These are phyloP conservation scores for Sialis lutaria DNA, from an alignment of 2,888 invertebrate genomes.

Conservation along the genomic window DNA sequence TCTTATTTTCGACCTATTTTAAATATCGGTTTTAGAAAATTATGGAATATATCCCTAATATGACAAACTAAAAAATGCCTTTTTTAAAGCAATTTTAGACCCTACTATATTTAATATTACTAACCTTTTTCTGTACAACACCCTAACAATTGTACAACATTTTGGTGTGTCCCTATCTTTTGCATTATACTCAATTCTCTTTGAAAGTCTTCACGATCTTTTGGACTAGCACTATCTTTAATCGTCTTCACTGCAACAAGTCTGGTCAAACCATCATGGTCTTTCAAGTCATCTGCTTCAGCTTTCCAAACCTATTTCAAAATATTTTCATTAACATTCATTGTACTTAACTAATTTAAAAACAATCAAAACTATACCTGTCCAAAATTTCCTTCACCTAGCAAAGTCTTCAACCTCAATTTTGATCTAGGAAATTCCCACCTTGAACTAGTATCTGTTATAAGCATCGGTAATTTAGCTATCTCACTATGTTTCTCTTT, in stretches of 20 bases:
- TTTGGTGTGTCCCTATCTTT: conserved; percentile 64
- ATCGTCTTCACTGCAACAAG: conserved; percentile 76
- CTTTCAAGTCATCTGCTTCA: conserved; percentile 62
- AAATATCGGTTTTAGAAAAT: no score
- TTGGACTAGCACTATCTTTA: conserved; percentile 58
- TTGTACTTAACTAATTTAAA: not conserved
- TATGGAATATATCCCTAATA: no score
- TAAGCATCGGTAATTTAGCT: conserved; percentile 15
- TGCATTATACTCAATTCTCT: conserved; percentile 66
- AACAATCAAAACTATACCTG: conserved; percentile 29
- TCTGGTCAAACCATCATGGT: conserved; percentile 56
- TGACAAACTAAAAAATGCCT: no score
- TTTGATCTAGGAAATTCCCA: conserved; percentile 69
- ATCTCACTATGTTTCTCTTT: conserved; percentile 34
- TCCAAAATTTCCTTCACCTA: conserved; percentile 76
- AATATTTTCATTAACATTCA: not conserved
- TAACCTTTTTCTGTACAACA: conserved; percentile 70
- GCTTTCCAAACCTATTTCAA: conserved; percentile 59
- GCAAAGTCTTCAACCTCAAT: conserved; percentile 54
- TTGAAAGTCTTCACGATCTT: conserved; percentile 58
- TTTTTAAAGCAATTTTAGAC: no score
- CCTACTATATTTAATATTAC: conserved; percentile 5
- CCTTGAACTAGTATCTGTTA: conserved; percentile 35
- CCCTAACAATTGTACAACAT: conserved; percentile 64
- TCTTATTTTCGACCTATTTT: no score